Conservation (phyloP, 2,113 vertebrate species). For the Oophaga pumilio region DNA sequence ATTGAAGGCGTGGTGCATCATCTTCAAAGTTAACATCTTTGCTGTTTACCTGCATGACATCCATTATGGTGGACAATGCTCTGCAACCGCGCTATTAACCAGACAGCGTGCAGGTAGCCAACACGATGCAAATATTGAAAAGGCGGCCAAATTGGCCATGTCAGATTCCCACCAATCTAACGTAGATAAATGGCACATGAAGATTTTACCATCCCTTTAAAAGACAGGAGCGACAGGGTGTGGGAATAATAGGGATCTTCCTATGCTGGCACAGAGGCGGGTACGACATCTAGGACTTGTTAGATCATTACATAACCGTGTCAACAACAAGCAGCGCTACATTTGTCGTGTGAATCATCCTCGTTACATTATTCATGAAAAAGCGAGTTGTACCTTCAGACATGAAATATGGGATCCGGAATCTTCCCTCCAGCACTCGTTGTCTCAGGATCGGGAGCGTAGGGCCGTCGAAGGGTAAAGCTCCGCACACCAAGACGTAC, state of each 20-base stretch:
- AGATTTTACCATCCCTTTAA: too few species aligned
- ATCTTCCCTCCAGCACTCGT: constrained; percentile 93
- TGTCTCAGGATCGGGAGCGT: constrained; percentile 93
- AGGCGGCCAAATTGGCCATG: too few species aligned
- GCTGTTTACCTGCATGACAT: too few species aligned
- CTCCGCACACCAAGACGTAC: constrained; percentile 95
- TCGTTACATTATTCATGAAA: neutral
- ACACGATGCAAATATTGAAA: too few species aligned
- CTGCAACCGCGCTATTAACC: too few species aligned
- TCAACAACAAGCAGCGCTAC: neutral
- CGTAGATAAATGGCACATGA: too few species aligned
- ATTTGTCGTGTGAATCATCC: neutral
- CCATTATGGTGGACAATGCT: too few species aligned
- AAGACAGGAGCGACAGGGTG: neutral
- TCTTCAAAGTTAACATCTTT: too few species aligned
- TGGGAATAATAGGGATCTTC: neutral
- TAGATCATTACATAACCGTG: neutral
- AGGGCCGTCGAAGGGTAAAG: constrained; percentile 94
- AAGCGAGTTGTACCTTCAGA: constrained; percentile 87
- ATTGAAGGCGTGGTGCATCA: too few species aligned
- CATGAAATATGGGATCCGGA: constrained; percentile 99
- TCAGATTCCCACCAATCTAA: too few species aligned
- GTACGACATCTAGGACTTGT: too few species aligned
- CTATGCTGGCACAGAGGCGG: neutral
- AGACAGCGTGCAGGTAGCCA: too few species aligned